These are phyloP conservation scores for Brotula barbata DNA, from an alignment of 2,797 vertebrate genomes.

Conservation along the genomic window DNA sequence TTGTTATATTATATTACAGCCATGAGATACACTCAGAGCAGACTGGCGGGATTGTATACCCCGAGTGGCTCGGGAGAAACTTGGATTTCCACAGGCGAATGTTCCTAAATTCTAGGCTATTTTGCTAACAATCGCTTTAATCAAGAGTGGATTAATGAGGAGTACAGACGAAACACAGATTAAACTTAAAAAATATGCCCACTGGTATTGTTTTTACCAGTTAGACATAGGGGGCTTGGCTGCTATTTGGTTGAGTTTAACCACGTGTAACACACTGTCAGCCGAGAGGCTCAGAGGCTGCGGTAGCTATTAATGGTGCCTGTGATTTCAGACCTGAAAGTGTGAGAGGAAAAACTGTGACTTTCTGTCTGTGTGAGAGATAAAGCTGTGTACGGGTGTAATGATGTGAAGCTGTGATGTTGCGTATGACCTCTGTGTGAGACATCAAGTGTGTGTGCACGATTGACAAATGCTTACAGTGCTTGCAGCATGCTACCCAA, in stretches of 20 bases:
- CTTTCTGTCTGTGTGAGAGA: not conserved
- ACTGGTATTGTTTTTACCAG: not conserved
- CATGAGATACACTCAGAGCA: no score
- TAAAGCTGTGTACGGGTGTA: conserved; percentile 14
- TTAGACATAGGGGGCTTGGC: conserved; percentile 1
- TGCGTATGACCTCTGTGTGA: conserved; percentile 21
- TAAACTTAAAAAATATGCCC: no score
- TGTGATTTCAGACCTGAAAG: conserved; percentile 42
- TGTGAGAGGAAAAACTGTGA: conserved; percentile 42
- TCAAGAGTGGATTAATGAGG: no score
- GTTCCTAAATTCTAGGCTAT: no score
- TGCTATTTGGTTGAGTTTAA: conserved; percentile 30
- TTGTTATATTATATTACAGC: no score
- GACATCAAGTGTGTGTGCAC: not conserved
- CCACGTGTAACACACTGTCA: conserved; percentile 43
- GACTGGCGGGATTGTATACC: no score
- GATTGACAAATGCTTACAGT: no score
- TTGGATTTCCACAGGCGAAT: no score
- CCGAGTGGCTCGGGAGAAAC: no score
- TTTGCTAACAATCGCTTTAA: no score
- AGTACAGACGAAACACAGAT: no score
- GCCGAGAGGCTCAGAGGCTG: conserved; percentile 33
- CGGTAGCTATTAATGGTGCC: conserved; percentile 48
- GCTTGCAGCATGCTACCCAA: no score
- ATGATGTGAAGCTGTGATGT: conserved; percentile 23